Evolutionary conservation across 1,140 invertebrate genomes (phyloP).

Genomic region (Gonioctena quinquepunctata): DNA sequence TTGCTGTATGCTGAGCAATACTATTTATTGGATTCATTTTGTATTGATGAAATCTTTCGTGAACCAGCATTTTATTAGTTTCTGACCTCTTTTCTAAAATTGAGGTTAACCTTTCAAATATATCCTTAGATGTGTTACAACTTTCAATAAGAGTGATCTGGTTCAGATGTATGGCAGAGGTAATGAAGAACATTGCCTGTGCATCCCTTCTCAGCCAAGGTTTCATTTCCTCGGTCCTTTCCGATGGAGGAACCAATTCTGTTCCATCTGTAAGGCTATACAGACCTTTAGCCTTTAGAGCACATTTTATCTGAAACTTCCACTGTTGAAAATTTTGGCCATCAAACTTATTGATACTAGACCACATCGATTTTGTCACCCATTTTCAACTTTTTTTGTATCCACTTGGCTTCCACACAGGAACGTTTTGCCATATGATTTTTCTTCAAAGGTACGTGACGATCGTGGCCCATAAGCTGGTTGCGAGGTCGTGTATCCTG

Average conservation of each 20-base stretch:
- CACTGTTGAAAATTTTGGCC: slow-evolving; percentile 46
- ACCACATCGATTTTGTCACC: too few species aligned
- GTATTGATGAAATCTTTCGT: slow-evolving; percentile 3
- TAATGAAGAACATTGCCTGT: background rate
- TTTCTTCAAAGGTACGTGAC: too few species aligned
- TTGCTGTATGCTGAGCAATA: background rate
- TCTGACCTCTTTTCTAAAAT: background rate
- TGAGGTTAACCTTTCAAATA: background rate
- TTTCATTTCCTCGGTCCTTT: background rate
- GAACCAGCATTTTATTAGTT: background rate
- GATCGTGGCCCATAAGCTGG: too few species aligned
- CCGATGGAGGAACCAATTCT: too few species aligned
- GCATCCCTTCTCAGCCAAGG: background rate
- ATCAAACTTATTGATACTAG: slow-evolving; percentile 39
- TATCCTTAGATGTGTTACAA: background rate
- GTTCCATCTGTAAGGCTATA: background rate
- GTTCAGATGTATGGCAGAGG: background rate
- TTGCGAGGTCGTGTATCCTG: too few species aligned
- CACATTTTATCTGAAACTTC: slow-evolving; percentile 49
- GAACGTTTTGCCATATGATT: too few species aligned
- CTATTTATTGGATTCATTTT: background rate
- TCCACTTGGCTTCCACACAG: too few species aligned
- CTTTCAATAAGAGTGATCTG: slow-evolving; percentile 8
- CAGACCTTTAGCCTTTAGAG: slow-evolving; percentile 34
- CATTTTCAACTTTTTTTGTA: too few species aligned